These are phyloP conservation scores for Parauchenoglanis ngamensis DNA, from an alignment of 2,797 vertebrate species.

Conservation along the genomic window DNA sequence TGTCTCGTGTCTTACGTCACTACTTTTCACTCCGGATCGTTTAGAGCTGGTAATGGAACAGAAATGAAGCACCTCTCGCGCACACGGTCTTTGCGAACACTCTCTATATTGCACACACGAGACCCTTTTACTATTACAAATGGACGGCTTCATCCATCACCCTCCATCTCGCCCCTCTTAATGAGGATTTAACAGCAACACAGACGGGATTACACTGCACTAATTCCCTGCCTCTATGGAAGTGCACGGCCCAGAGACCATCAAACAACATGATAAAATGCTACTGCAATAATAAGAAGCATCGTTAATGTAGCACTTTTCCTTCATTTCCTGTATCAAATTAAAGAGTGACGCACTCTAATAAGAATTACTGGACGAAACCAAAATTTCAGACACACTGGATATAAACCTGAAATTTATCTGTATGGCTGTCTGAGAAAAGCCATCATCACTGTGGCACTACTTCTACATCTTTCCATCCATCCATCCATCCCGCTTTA, in stretches of 20 bases:
- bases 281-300: background rate
- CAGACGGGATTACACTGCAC: background rate
- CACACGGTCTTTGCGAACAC: background rate
- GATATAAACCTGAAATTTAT: background rate
- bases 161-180: slow-evolving; percentile 1
- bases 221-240: background rate
- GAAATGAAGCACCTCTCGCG: background rate
- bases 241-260: slow-evolving; percentile 12
- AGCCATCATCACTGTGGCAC: background rate
- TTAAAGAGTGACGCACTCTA: background rate
- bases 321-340: background rate
- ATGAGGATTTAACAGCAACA: slow-evolving; percentile 13
- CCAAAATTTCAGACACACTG: background rate
- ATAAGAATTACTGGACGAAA: background rate
- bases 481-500: no score
- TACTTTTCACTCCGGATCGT: slow-evolving; percentile 6
- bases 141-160: background rate
- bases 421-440: background rate
- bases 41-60: slow-evolving; percentile 27
- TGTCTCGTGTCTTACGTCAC: background rate
- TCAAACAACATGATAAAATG: background rate
- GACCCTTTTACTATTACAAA: slow-evolving; percentile 17
- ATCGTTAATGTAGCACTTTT: background rate
- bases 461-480: background rate
- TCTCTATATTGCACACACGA: slow-evolving; percentile 23